Evolutionary conservation across 1,140 invertebrate genomes (phyloP), one percentile per base, ranked within the genome.

Genomic region (Zaprionus inermis): DNA sequence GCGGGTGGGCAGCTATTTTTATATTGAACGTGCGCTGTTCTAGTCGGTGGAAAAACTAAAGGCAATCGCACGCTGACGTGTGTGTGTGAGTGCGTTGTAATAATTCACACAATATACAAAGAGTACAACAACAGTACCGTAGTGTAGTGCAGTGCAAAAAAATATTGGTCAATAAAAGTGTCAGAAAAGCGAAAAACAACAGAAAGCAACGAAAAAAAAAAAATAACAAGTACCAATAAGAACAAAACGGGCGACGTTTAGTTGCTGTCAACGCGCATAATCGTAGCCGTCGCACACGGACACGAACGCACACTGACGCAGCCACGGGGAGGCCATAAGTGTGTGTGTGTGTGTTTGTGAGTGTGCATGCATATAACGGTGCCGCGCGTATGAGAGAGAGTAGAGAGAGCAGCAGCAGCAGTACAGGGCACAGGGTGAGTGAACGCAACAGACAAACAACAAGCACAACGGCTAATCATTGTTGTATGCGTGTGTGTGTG

Each of bases 261-360:
- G 72, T 74, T 67, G 60, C 73, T 84, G 77, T 69, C 83, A 88
- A 89, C 73, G 84, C 84, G 84, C 84, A 88, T 80, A 88, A 88
- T 88, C 84, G 84, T 88, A 88, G 83, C 83, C 84, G 73, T 83
- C 80, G 64, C 66, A 78, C 70, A 71, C 68, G 69, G 28, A 79
- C 70, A 55, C 56, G 36, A 65, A 22, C 64, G 69, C 64, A 34
- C 56, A 41, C 74, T 32, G 30, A 28, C 24, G 3, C 24, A 28
- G 24, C 52, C n/a, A 52, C 60, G 30, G 44, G 60, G 24, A 46
- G 52, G 30, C 18, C 49, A 20, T 12, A 18, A 2, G 14, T 18
- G 20, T 30, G 6, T 52, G 11, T 63, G 36, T 22, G 52, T 54
- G 59, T 63, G 34, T 64, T 14, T 46, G 41, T 20, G n/a, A 44